phyloP scores from a whole-genome alignment of 2,888 invertebrate species.

The Drosophila fulvimacula region DNA sequence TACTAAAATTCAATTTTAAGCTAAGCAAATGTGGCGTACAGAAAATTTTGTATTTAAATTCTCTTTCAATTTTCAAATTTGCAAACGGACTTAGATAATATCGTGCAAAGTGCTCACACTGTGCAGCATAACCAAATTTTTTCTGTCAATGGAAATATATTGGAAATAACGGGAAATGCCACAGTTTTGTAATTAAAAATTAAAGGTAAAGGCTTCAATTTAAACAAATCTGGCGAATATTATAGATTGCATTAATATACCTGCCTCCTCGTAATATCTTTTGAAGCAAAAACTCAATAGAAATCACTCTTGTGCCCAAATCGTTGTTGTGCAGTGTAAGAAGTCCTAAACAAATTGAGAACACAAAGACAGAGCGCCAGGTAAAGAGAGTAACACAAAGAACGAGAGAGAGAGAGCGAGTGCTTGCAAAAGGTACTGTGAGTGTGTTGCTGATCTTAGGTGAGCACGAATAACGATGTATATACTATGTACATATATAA shows the following conservation, averaged over 20 bases:
- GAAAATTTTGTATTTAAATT: not conserved
- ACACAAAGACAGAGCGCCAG: not conserved
- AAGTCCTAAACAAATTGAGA: slow-evolving; percentile 5
- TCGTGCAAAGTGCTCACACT: not conserved
- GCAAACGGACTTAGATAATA: not conserved
- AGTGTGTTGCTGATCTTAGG: slow-evolving; percentile 7
- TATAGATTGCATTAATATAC: not conserved
- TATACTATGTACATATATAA: too few relatives aligned
- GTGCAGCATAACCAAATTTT: not conserved
- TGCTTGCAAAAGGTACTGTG: not conserved
- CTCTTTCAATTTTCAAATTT: not conserved
- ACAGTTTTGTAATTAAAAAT: too few relatives aligned
- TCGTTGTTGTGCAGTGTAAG: not conserved
- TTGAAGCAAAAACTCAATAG: too few relatives aligned
- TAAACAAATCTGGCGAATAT: not conserved
- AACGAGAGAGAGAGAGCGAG: not conserved
- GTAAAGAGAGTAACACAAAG: not conserved
- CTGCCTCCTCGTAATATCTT: too few relatives aligned
- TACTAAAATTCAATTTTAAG: not conserved
- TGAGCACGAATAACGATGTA: slow-evolving; percentile 16
- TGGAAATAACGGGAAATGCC: too few relatives aligned
- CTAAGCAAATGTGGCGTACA: not conserved
- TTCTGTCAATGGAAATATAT: not conserved
- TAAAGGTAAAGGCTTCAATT: not conserved
- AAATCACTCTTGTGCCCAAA: not conserved